Evolutionary conservation across 2,888 invertebrate species (phyloP).

Genomic region (Ceramica pisi): DNA sequence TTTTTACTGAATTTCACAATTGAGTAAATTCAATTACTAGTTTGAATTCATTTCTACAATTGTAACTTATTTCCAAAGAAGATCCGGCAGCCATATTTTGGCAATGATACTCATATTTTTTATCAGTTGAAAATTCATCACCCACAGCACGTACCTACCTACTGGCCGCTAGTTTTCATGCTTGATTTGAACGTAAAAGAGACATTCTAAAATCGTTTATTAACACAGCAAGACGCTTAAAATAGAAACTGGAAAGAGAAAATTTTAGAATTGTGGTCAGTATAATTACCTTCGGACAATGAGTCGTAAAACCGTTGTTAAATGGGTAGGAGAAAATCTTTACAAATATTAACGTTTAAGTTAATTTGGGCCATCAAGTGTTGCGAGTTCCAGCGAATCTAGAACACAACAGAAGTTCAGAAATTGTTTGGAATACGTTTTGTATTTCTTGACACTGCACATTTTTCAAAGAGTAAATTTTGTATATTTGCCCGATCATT

Average conservation of each 20-base stretch:
- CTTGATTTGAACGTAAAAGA: constrained; percentile 64
- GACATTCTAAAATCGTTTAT: constrained; percentile 66
- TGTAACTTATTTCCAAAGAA: constrained; percentile 14
- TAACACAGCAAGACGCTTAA: constrained; percentile 69
- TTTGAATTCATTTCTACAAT: neutral
- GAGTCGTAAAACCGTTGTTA: constrained; percentile 70
- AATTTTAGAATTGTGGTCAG: constrained; percentile 73
- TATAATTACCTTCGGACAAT: constrained; percentile 74
- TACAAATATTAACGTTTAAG: constrained; percentile 60
- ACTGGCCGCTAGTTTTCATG: constrained; percentile 30
- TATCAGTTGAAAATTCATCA: constrained; percentile 8
- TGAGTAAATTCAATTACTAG: neutral
- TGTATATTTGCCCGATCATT: neutral
- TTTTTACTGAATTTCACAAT: too few species aligned
- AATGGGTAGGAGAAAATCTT: constrained; percentile 65
- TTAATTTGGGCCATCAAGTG: constrained; percentile 44
- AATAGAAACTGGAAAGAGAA: constrained; percentile 71
- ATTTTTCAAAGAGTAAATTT: constrained; percentile 1
- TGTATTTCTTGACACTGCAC: constrained; percentile 2
- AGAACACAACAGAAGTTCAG: constrained; percentile 12
- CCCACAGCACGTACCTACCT: constrained; percentile 33
- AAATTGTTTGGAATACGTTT: constrained; percentile 27
- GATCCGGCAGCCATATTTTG: constrained; percentile 22
- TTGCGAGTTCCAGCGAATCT: constrained; percentile 39
- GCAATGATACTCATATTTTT: constrained; percentile 29